phyloP scores from a whole-genome alignment of 2,888 invertebrate genomes.

The Pyrrhia umbra region DNA sequence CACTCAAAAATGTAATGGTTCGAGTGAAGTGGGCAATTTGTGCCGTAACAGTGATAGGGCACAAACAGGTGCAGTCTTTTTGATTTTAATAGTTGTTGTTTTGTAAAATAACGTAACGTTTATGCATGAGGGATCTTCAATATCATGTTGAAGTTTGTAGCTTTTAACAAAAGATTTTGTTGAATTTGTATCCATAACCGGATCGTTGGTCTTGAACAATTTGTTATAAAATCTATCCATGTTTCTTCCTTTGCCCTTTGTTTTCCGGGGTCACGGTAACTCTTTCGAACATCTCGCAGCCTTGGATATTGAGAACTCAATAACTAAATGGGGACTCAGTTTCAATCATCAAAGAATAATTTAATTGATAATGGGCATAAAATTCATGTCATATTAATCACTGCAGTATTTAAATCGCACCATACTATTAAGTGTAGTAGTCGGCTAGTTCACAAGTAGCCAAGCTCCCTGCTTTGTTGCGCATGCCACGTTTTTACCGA shows the following conservation, averaged over 20 bases:
- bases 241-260: too few relatives aligned
- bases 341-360: too few relatives aligned
- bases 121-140: neutral
- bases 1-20: conserved; percentile 59
- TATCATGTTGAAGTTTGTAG: neutral
- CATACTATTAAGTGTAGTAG: conserved; percentile 4
- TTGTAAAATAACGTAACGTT: neutral
- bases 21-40: conserved; percentile 52
- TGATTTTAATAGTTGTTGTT: conserved; percentile 13
- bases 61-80: conserved; percentile 16
- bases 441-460: conserved; percentile 35
- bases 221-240: too few relatives aligned
- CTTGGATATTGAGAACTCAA: too few relatives aligned
- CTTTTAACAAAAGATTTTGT: neutral
- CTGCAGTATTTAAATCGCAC: neutral
- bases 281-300: too few relatives aligned
- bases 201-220: too few relatives aligned
- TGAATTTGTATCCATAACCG: neutral
- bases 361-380: too few relatives aligned
- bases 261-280: too few relatives aligned
- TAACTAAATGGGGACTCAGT: too few relatives aligned
- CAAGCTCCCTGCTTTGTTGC: conserved; percentile 31
- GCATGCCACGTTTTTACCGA: conserved; percentile 12
- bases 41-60: conserved; percentile 2
- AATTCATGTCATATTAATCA: neutral